These are phyloP conservation scores for Fregata magnificens DNA, from an alignment of 2,113 vertebrate genomes.

Conservation along the genomic window DNA sequence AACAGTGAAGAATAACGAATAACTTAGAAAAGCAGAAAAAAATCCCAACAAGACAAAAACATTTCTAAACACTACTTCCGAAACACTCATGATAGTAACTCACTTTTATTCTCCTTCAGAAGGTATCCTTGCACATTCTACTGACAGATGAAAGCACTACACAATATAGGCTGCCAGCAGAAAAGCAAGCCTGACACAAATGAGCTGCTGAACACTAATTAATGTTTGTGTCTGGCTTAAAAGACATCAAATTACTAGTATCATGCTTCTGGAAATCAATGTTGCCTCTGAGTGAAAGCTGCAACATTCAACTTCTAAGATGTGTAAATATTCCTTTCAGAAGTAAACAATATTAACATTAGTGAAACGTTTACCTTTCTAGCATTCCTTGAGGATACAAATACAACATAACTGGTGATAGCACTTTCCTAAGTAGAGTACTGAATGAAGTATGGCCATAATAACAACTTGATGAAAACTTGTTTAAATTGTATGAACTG, in stretches of 20 bases:
- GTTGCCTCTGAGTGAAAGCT: not conserved
- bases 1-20: not conserved
- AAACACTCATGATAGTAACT: not conserved
- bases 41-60: not conserved
- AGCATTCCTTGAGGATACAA: not conserved
- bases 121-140: not conserved
- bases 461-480: not conserved
- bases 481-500: not conserved
- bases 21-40: not conserved
- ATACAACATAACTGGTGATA: not conserved
- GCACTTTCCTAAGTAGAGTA: not conserved
- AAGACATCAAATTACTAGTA: not conserved
- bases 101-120: not conserved
- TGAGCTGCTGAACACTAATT: not conserved
- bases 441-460: not conserved
- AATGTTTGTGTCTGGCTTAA: not conserved
- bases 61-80: not conserved
- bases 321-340: not conserved
- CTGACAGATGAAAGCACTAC: not conserved
- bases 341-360: not conserved
- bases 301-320: not conserved
- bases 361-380: not conserved
- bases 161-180: not conserved
- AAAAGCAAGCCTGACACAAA: not conserved
- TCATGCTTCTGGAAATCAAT: not conserved